phyloP scores from a whole-genome alignment of 2,797 vertebrate species.

The Epinephelus awoara region DNA sequence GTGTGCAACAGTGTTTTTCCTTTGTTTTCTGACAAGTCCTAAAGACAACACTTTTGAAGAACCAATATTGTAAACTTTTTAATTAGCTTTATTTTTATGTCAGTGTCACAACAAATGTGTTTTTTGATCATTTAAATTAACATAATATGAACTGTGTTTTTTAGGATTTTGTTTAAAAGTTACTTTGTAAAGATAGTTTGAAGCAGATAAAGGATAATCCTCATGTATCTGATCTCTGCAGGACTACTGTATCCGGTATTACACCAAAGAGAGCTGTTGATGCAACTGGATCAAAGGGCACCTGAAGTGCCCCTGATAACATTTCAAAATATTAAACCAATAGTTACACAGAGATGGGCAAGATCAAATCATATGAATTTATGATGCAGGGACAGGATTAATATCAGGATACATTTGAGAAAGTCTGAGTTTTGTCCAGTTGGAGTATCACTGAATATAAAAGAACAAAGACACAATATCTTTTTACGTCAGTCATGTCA shows the following conservation, averaged over 20 bases:
- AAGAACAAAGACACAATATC: background rate
- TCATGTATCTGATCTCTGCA: background rate
- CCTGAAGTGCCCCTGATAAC: background rate
- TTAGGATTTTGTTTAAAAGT: background rate
- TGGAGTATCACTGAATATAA: background rate
- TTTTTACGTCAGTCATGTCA: background rate
- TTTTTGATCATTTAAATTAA: background rate
- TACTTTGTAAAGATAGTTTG: background rate
- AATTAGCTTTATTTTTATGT: background rate
- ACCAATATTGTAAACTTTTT: background rate
- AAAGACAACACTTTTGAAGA: background rate
- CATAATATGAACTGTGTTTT: background rate
- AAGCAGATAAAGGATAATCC: background rate
- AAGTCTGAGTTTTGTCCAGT: too few relatives aligned
- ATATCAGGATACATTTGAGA: too few relatives aligned
- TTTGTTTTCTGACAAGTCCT: too few relatives aligned
- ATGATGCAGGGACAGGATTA: background rate
- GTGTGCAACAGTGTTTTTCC: too few relatives aligned
- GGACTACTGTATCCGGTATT: background rate
- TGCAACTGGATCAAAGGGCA: background rate
- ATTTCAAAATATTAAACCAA: background rate
- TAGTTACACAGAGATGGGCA: background rate
- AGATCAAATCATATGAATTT: background rate
- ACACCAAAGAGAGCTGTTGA: background rate
- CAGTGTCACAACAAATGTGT: background rate